Conservation (phyloP, 2,113 vertebrate species). For the Promerops cafer region DNA sequence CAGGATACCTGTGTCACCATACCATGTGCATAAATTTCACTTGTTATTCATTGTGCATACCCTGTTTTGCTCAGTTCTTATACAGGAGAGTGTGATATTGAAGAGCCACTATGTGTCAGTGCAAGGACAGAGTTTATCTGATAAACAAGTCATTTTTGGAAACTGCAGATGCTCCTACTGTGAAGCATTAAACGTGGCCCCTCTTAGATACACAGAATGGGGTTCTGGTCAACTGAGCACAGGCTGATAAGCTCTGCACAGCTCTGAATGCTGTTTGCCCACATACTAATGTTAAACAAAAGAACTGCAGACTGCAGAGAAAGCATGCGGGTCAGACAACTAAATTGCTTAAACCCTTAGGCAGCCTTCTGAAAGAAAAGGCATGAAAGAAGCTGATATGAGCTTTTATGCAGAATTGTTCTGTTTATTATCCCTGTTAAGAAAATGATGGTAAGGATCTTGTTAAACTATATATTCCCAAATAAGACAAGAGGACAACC, state of each 20-base stretch:
- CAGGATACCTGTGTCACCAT: not conserved
- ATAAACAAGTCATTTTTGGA: slow-evolving; percentile 82
- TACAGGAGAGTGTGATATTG: slow-evolving; percentile 65
- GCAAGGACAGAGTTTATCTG: slow-evolving; percentile 79
- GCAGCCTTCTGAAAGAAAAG: slow-evolving; percentile 79
- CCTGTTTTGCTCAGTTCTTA: slow-evolving; percentile 58
- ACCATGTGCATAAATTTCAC: slow-evolving; percentile 27
- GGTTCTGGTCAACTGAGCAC: slow-evolving; percentile 78
- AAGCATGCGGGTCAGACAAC: slow-evolving; percentile 79
- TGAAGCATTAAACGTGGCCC: slow-evolving; percentile 78
- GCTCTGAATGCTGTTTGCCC: slow-evolving; percentile 82
- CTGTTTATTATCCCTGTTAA: slow-evolving; percentile 80
- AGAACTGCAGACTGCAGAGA: slow-evolving; percentile 79
- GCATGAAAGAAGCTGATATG: slow-evolving; percentile 78
- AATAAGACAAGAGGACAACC: slow-evolving; percentile 57
- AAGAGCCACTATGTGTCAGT: slow-evolving; percentile 73
- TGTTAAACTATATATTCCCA: slow-evolving; percentile 69
- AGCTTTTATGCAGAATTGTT: slow-evolving; percentile 81
- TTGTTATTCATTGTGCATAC: slow-evolving; percentile 51
- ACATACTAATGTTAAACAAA: slow-evolving; percentile 86
- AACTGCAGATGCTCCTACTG: slow-evolving; percentile 76
- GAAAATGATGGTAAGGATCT: slow-evolving; percentile 74
- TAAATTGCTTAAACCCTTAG: slow-evolving; percentile 83
- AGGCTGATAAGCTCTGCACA: slow-evolving; percentile 79
- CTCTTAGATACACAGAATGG: slow-evolving; percentile 77